Base-by-base conservation (phyloP, 2,113 vertebrate species). In the Isichthys henryi region DNA sequence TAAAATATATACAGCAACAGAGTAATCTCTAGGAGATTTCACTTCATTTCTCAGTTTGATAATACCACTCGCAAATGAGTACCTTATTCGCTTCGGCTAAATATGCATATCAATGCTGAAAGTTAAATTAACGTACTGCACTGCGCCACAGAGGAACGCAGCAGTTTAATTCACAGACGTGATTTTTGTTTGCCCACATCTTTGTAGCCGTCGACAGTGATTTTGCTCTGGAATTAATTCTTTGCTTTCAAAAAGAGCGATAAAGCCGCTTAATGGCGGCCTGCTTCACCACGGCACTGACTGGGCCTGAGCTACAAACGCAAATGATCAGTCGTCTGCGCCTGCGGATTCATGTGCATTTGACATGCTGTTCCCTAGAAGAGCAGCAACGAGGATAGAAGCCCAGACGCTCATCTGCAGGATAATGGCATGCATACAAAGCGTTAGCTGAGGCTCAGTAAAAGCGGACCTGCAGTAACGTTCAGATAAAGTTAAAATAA, bases 321-420 rank as follows among this genome's bases (percentile, higher is more conserved):
- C 15, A 45, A 88, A 17, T 23, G 15, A 10, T 62, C 84, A 52
- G 35, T 48, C n/a, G 88, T 31, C 62, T 19, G 83, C 80, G 88
- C 48, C 19, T 82, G 39, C 11, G 87, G 56, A 86, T 88, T 90
- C 0, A 89, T 92, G 87, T 91, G 88, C 90, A 89, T 91, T 74
- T 70, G 10, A 77, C 53, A n/a, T 39, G 74, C 39, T 77, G 48
- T 70, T 52, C 86, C 52, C 66, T 50, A 58, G 88, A 83, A 43
- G 8, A 87, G 15, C 50, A 35, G 35, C 87, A 86, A 87, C 48
- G 45, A 46, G 23, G n/a, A n/a, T 48, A 66, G 35, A 10, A 1
- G 21, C 62, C 10, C 27, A 70, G 62, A 66, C 43, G 7, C 66
- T 74, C 6, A 4, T 49, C 49, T 84, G 52, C 45, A 88, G 90